A percentile compares a stretch with the other conserved stretches of the same genome.
These are phyloP conservation scores for Synanthedon tipuliformis DNA, from an alignment of 2,888 invertebrate genomes.

Conservation along the genomic window DNA sequence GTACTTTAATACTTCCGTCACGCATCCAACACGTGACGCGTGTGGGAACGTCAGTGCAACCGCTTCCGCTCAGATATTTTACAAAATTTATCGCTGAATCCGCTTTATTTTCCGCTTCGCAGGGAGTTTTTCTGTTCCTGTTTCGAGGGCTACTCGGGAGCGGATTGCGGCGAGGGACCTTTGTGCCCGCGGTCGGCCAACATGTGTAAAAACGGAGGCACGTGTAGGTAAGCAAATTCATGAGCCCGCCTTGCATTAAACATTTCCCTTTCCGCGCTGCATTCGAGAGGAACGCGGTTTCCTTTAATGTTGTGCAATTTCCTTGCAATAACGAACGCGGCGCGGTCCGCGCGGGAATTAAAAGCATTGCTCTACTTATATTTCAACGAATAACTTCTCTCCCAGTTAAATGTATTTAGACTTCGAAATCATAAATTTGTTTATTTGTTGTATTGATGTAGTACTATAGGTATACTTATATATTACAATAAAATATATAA, in stretches of 20 bases:
- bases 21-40: not conserved
- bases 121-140: constrained; percentile 85
- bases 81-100: constrained; percentile 14
- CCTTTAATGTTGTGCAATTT: constrained; percentile 31
- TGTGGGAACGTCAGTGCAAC: not conserved
- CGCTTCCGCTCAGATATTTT: constrained; percentile 9
- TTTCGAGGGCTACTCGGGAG: constrained; percentile 83
- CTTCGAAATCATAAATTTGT: constrained; percentile 7
- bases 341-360: constrained; percentile 23
- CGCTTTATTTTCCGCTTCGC: constrained; percentile 17
- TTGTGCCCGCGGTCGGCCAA: constrained; percentile 73
- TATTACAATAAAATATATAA: too few species aligned
- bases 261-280: constrained; percentile 9
- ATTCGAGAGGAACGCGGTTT: constrained; percentile 14
- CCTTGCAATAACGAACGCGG: constrained; percentile 34
- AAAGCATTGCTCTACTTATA: constrained; percentile 16
- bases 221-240: constrained; percentile 78
- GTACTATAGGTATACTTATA: too few species aligned
- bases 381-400: constrained; percentile 31
- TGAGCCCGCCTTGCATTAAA: constrained; percentile 4
- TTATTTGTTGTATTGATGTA: too few species aligned
- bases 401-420: constrained; percentile 33
- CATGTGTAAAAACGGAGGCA: constrained; percentile 85
- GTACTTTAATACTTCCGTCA: too few species aligned
- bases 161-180: constrained; percentile 83